Evolutionary conservation across 2,888 invertebrate species (phyloP).

Genomic region (Caenorhabditis sp.): DNA sequence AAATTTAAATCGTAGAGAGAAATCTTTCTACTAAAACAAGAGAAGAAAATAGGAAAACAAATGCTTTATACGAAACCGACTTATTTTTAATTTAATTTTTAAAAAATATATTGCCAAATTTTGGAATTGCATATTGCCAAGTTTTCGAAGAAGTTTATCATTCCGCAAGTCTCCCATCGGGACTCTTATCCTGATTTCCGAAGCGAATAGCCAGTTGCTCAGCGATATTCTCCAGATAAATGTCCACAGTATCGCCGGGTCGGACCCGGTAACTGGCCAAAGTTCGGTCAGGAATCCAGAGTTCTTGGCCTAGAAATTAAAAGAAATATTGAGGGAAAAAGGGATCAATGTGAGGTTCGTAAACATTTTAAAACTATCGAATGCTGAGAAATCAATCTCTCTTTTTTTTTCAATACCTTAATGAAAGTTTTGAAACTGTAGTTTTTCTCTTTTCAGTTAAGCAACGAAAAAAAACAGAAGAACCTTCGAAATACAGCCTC

Average conservation of each 20-base stretch:
- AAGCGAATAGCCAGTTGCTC: constrained; percentile 59
- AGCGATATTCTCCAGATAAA: constrained; percentile 63
- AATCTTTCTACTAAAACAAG: too few species aligned
- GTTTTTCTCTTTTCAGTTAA: too few species aligned
- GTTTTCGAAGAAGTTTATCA: not conserved
- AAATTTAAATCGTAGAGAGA: too few species aligned
- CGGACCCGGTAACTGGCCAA: constrained; percentile 61
- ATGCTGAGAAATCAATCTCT: too few species aligned
- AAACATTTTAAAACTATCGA: too few species aligned
- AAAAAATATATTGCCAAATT: constrained; percentile 20
- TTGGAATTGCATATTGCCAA: not conserved
- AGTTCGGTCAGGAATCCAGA: constrained; percentile 65
- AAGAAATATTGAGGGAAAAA: not conserved
- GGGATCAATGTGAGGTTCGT: too few species aligned
- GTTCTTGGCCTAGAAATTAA: constrained; percentile 57
- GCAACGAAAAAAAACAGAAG: too few species aligned
- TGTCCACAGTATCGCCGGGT: constrained; percentile 56
- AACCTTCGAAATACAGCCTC: constrained; percentile 63
- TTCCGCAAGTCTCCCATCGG: constrained; percentile 58
- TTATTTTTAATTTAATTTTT: not conserved
- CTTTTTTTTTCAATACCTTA: too few species aligned
- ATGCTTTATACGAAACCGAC: too few species aligned
- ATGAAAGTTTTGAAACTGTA: too few species aligned
- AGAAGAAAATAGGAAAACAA: too few species aligned
- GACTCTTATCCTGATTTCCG: constrained; percentile 61